Percentiles rank a stretch among this genome's conserved stretches.
Conservation (phyloP, 64 coral and sea anemone genomes). For the Porites lutea region DNA sequence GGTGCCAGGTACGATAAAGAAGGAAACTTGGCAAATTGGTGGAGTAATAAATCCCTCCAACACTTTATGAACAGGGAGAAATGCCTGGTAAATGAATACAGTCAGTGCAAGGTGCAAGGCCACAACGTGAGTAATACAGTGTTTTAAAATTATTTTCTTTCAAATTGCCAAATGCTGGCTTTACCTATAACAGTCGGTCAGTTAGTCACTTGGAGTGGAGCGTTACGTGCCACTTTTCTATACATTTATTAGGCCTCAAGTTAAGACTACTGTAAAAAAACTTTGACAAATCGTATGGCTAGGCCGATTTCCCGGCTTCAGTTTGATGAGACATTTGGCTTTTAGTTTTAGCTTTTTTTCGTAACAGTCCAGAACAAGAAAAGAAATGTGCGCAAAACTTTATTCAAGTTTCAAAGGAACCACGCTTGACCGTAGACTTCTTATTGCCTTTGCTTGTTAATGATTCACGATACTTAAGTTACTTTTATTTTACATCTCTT, state of each 20-base stretch:
- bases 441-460: no score
- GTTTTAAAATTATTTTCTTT: neutral
- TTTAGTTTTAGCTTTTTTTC: no score
- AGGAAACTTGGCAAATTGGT: constrained; percentile 71
- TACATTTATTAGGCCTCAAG: no score
- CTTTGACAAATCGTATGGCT: no score
- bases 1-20: constrained; percentile 69
- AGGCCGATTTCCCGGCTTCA: no score
- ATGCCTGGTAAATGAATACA: constrained; percentile 58
- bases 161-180: neutral
- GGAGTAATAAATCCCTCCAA: constrained; percentile 10
- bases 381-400: no score
- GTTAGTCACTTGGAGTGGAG: neutral
- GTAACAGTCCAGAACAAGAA: no score
- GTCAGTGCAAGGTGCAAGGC: constrained; percentile 22
- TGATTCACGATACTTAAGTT: neutral
- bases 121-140: constrained; percentile 25
- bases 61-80: constrained; percentile 23
- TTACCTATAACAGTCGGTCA: neutral
- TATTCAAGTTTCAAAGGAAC: no score
- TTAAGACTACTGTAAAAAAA: no score
- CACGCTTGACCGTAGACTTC: no score
- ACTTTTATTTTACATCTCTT: neutral
- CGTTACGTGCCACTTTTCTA: no score
- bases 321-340: no score